Evolutionary conservation across 2,888 invertebrate genomes (phyloP), one percentile per base, ranked within the genome.

Genomic region (Mechanitis messenoides): DNA sequence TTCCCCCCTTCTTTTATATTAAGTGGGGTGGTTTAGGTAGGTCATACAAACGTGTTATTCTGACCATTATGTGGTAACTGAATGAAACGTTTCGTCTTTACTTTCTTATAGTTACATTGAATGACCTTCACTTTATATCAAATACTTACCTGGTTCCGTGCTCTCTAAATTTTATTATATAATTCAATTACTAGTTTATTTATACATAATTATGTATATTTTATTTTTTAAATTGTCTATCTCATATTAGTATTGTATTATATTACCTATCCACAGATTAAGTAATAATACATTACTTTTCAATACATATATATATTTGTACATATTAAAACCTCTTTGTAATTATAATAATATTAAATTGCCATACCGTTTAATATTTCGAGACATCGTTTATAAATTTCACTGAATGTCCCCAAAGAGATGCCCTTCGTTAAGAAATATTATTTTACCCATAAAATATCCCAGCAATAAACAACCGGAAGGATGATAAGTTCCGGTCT

Each of bases 31-130:
- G 11, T 31, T 50, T 58, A 60, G 59, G 58, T 63, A 57, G 63
- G 63, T 63, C 63, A 63, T 33, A 60, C 46, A 50, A 50, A 63
- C 61, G 57, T 61, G 61, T 61, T 58, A 50, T 54, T 60, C 58
- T 53, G 54, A 55, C 20, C 45, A 56, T 54, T 57, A 38, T 63
- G 63, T 58, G 46, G 63, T 53, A 60, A 63, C 54, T 6, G 54
- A 54, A 63, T 63, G 63, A 60, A 60, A 47, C 60, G 56, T 53
- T 50, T 35, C 61, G 45, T 45, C 55, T 56, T 50, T 50, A 50
- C 50, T 50, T 50, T 50, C 50, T 50, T 50, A 50, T 50, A 28
- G 47, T 50, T 50, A 50, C 50, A 50, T 50, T 50, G 31, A 31
- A 9, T 31, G 50, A 50, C 50, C 50, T 50, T 50, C 50, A 31